phyloP scores from a whole-genome alignment of 2,113 vertebrate genomes.

The Grallaria varia region DNA sequence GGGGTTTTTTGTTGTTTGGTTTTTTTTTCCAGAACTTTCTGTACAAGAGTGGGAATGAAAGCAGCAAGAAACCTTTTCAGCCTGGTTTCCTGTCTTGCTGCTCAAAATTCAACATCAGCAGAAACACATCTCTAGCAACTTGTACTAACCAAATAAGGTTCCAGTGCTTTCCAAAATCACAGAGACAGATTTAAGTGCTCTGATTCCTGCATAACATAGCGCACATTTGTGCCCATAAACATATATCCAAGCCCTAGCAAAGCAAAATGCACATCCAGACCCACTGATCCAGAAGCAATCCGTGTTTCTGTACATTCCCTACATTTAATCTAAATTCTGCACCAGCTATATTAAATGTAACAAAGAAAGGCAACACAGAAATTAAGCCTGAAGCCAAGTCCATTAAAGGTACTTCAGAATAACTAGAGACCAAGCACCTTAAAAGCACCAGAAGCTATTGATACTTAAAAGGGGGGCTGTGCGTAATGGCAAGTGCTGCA shows the following conservation, averaged over 20 bases:
- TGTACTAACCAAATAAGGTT: conserved; percentile 5
- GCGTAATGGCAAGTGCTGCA: conserved; percentile 93
- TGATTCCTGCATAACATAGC: not conserved
- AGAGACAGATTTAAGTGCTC: not conserved
- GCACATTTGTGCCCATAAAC: conserved; percentile 9
- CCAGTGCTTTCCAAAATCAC: conserved; percentile 38
- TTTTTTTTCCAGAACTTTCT: not conserved
- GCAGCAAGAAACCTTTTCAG: not conserved
- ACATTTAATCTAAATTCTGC: conserved; percentile 74
- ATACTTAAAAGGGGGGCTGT: conserved; percentile 92
- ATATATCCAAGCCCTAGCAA: conserved; percentile 27
- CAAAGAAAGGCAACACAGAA: conserved; percentile 81
- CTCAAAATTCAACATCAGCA: conserved; percentile 52
- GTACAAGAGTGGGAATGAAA: not conserved
- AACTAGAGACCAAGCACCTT: conserved; percentile 95
- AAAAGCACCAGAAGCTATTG: conserved; percentile 96
- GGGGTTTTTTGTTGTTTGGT: no score
- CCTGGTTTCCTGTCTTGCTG: not conserved
- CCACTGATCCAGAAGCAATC: conserved; percentile 70
- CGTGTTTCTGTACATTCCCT: conserved; percentile 66
- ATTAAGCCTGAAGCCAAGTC: conserved; percentile 88
- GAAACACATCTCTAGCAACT: conserved; percentile 29
- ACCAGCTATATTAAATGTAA: conserved; percentile 75
- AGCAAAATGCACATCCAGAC: conserved; percentile 68
- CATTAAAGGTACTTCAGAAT: conserved; percentile 94